Conservation (phyloP, 2,888 invertebrate species). For the Abscondita cerata region DNA sequence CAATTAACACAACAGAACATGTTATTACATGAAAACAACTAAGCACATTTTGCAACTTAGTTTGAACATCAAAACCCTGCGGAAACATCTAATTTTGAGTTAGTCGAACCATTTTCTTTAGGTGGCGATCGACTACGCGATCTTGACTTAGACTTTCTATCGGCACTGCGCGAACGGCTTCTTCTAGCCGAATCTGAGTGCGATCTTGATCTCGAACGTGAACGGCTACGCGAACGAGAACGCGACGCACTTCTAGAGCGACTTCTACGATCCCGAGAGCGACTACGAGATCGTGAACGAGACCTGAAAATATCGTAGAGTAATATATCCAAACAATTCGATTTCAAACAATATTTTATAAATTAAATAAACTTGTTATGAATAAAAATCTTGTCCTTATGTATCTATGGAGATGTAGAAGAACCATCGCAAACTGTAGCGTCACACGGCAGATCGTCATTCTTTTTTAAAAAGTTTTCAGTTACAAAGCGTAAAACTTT, state of each 20-base stretch:
- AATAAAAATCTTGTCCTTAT: constrained; percentile 21
- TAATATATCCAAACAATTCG: not conserved
- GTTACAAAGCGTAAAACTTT: constrained; percentile 24
- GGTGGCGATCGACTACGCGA: constrained; percentile 55
- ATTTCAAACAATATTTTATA: not conserved
- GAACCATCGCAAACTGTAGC: constrained; percentile 24
- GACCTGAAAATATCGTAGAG: constrained; percentile 42
- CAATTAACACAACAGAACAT: not conserved
- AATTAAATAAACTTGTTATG: constrained; percentile 20
- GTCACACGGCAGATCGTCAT: constrained; percentile 21
- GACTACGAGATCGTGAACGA: constrained; percentile 56
- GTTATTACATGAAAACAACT: too few relatives aligned
- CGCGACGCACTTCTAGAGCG: constrained; percentile 57
- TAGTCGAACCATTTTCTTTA: constrained; percentile 55
- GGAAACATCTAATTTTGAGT: constrained; percentile 42
- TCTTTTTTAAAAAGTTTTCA: constrained; percentile 40
- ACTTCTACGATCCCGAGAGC: constrained; percentile 56
- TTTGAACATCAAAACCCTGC: constrained; percentile 2
- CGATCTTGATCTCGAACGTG: constrained; percentile 55
- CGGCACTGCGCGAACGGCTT: constrained; percentile 53
- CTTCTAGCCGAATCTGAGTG: constrained; percentile 46
- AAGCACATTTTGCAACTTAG: not conserved
- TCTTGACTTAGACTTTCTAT: constrained; percentile 54
- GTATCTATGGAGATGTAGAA: constrained; percentile 26
- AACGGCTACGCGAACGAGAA: constrained; percentile 56